Conservation (phyloP, 2,797 vertebrate genomes). For the Smutsia temminckii region DNA sequence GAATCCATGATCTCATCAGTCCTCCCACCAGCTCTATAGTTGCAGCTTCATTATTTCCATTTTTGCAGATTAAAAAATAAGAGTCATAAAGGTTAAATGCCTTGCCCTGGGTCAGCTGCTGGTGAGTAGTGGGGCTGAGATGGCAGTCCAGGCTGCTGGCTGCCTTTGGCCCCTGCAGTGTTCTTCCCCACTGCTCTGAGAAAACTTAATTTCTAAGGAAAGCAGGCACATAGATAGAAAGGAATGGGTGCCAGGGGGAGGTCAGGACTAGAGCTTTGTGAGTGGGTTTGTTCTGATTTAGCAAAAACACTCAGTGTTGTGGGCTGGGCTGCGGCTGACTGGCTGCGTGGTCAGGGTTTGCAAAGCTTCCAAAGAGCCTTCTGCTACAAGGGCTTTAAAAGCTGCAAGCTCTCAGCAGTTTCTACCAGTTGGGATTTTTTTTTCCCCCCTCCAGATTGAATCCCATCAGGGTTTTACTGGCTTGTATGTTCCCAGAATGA, state of each 20-base stretch:
- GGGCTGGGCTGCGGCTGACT: background rate
- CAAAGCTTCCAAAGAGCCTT: conserved; percentile 52
- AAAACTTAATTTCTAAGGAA: background rate
- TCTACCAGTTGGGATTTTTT: conserved; percentile 21
- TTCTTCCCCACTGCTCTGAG: background rate
- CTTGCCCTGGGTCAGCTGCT: background rate
- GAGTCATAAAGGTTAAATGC: background rate
- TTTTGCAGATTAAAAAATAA: conserved; percentile 24
- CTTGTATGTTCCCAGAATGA: conserved; percentile 40
- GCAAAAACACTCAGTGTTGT: background rate
- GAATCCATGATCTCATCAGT: background rate
- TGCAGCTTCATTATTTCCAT: background rate
- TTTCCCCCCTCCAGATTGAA: background rate
- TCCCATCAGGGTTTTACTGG: conserved; percentile 41
- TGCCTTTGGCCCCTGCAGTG: rapidly evolving
- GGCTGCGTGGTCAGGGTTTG: conserved; percentile 47
- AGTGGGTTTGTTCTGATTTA: conserved; percentile 51
- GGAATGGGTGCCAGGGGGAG: background rate
- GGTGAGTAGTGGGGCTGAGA: background rate
- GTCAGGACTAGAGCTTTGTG: background rate
- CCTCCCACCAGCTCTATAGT: background rate
- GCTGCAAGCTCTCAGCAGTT: conserved; percentile 65
- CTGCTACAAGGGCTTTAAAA: conserved; percentile 66
- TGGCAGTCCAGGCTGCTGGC: rapidly evolving
- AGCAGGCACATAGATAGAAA: background rate